Evolutionary conservation across 2,888 invertebrate species (phyloP).

Genomic region (Agrotis exclamationis): DNA sequence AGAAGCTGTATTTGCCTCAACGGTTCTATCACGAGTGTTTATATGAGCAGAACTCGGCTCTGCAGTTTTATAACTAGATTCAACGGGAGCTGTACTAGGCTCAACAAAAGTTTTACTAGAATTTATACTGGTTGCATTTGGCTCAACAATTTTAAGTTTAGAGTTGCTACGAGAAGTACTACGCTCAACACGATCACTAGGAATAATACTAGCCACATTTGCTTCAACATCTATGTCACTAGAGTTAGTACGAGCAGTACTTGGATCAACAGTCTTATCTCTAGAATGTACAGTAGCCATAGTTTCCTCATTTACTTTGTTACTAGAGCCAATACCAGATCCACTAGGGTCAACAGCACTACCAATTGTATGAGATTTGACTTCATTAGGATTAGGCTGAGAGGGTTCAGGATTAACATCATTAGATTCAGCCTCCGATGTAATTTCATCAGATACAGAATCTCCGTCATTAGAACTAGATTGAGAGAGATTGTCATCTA

Average conservation of each 20-base stretch:
- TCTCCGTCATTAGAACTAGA: not conserved
- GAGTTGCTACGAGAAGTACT: not conserved
- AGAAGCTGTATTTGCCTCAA: not conserved
- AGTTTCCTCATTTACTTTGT: no score
- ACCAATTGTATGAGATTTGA: slow-evolving; percentile 1
- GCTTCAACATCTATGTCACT: no score
- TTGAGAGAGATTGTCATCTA: not conserved
- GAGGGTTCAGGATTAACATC: not conserved
- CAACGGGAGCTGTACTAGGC: not conserved
- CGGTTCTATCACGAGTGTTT: no score
- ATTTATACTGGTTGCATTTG: not conserved
- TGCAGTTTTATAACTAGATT: not conserved
- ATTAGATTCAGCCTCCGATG: slow-evolving; percentile 4
- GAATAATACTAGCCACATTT: no score
- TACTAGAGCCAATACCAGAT: no score
- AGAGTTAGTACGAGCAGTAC: no score
- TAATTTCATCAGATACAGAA: not conserved
- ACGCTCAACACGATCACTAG: slow-evolving; percentile 1
- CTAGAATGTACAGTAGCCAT: no score
- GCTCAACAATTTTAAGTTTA: not conserved
- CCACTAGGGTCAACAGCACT: not conserved
- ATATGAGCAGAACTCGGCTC: not conserved
- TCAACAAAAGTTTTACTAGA: not conserved
- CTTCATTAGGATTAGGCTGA: not conserved
- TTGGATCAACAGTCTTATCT: no score